Conservation (phyloP, 2,113 vertebrate genomes). For the Motacilla tschutschensis region DNA sequence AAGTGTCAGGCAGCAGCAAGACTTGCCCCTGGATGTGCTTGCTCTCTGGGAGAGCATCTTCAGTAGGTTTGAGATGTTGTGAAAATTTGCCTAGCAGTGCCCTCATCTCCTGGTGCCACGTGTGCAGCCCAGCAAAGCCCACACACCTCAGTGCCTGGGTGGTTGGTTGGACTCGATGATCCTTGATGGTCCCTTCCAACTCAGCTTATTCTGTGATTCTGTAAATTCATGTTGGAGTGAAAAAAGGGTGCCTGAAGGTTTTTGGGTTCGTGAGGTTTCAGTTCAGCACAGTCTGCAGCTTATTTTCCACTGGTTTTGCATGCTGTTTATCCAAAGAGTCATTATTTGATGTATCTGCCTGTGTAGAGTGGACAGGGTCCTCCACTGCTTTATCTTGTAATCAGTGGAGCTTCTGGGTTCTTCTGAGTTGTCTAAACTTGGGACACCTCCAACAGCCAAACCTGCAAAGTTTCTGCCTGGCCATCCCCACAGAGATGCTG, state of each 20-base stretch:
- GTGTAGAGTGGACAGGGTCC: not conserved
- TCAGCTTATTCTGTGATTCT: not conserved
- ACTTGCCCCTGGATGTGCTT: accelerated
- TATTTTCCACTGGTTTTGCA: not conserved
- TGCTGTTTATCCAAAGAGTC: not conserved
- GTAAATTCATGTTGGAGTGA: not conserved
- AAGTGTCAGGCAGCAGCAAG: not conserved
- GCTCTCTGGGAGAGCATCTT: not conserved
- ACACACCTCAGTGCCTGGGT: too few relatives aligned
- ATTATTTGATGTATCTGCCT: not conserved
- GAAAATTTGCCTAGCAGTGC: not conserved
- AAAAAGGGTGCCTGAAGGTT: not conserved
- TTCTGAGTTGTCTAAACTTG: not conserved
- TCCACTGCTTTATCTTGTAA: not conserved
- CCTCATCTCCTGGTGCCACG: not conserved
- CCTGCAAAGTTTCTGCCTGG: accelerated
- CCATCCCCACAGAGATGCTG: not conserved
- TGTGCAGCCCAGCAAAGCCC: not conserved
- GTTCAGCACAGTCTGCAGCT: not conserved
- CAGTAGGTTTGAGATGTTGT: not conserved
- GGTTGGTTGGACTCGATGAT: accelerated
- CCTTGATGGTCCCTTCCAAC: accelerated
- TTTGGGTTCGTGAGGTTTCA: not conserved
- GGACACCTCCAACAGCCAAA: not conserved
- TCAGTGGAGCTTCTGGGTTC: not conserved